Evolutionary conservation across 2,797 vertebrate species (phyloP), one percentile per base, ranked within the genome.

Genomic region (Pantherophis alleghaniensis): DNA sequence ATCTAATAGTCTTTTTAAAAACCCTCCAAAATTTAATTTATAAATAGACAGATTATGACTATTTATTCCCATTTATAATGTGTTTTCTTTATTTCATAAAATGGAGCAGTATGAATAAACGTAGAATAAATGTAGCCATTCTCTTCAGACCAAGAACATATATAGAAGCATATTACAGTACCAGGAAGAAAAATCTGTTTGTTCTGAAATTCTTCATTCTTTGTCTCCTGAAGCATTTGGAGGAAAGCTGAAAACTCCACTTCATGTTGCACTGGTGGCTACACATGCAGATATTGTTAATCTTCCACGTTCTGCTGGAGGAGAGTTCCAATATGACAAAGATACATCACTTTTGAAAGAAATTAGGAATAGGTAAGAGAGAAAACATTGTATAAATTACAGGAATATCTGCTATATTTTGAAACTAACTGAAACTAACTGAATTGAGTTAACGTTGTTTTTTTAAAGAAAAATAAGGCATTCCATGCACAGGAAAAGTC

Each of bases 251-350:
- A 99, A 98, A 96, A 98, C 97, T 96, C 99, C 99, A 0, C 97
- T 99, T 1, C 89, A 51, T 2, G 99, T 99, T 56, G 98, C 99
- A 66, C 96, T 99, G 96, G 99, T 99, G 86, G 99, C 98, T 60
- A 99, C 99, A 0, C 99, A 99, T 24, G 99, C 99, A 0, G 99
- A 99, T 95, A 98, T 99, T 86, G 98, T 99, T 28, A 99, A 99
- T 59, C 97, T 99, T 47, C 99, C 99, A 89, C 98, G 99, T 61
- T 97, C 98, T 0, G 98, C 98, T 7, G 99, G 98, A 18, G 99
- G 99, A 96, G 99, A 99, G 95, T 99, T 99, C 96, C 98, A 95
- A 92, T 99, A 99, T 90, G 98, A 99, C 97, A 99, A 99, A 96
- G 99, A 99, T 92, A 97, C 96, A 0, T 97, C 98, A 0, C 96